phyloP scores from a whole-genome alignment of 2,113 vertebrate genomes.

The Myanophis thanlyinensis region DNA sequence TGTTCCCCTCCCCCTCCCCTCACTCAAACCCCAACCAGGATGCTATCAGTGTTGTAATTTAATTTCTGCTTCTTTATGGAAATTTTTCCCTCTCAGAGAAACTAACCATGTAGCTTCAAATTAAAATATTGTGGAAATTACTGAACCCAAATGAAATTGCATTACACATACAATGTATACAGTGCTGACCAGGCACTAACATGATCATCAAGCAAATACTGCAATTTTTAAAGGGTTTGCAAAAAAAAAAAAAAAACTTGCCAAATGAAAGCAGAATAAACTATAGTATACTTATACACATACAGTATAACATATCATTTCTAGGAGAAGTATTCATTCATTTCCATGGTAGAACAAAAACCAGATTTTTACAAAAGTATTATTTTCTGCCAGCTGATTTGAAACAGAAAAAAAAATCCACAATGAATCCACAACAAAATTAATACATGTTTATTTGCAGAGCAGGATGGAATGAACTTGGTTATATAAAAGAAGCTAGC shows the following conservation, averaged over 20 bases:
- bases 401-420: neutral
- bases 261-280: neutral
- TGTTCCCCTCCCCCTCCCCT: neutral
- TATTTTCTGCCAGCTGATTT: neutral
- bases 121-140: neutral
- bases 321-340: neutral
- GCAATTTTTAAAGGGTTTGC: neutral
- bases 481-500: constrained; percentile 8
- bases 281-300: neutral
- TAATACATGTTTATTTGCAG: constrained; percentile 7
- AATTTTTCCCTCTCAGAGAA: neutral
- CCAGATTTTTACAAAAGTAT: neutral
- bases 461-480: neutral
- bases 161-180: neutral
- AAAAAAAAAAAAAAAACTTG: neutral
- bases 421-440: neutral
- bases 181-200: neutral
- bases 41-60: neutral
- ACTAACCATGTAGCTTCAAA: neutral
- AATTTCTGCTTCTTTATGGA: neutral
- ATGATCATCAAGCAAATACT: neutral
- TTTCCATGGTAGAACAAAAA: neutral
- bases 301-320: neutral
- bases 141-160: neutral
- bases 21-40: neutral